Base-by-base conservation (phyloP, 2,113 vertebrate species). In the Girardinichthys multiradiatus region DNA sequence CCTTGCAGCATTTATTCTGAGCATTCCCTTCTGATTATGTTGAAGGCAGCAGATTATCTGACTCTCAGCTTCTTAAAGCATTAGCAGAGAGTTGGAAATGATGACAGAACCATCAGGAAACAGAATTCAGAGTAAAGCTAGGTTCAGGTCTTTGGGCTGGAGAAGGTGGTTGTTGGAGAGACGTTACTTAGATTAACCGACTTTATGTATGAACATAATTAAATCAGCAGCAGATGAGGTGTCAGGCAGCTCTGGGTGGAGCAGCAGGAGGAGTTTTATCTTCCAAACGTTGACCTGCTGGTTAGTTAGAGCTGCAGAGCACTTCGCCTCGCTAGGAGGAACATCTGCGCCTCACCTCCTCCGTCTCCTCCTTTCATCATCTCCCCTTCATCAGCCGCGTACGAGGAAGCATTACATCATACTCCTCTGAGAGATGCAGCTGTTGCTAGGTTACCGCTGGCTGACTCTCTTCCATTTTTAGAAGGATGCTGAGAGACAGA, bases 401-500 rank as follows among this genome's bases (percentile, higher is more conserved):
- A 80, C 69, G 74, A 39, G 86, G 73, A 86, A 82, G 69, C 76
- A 90, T 92, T 78, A 89, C 87, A 82, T 91, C 91, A 89, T 81
- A 66, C 51, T 83, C 86, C 76, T 63, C 42, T 67, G 80, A 74
- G 87, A 85, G 86, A 88, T 90, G 90, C 90, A 88, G 89, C 86
- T 89, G 92, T 93, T 92, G 92, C 92, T 92, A 91, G 84, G 92
- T 75, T 76, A 92, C 91, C 11, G 14, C 69, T 57, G 72, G 71
- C 82, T 86, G 82, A 83, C 82, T 87, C 87, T 78, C 77, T 86
- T 88, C 91, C 88, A 88, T 87, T 91, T 91, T 89, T 88, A 92
- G 88, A 87, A 64, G 57, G 64, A 77, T 33, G 75, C 77, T 74
- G 73, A 70, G 78, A 78, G 77, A 75, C 24, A 3, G 60, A 69